phyloP scores from a whole-genome alignment of 1,140 invertebrate species.

The Drosophila saltans region DNA sequence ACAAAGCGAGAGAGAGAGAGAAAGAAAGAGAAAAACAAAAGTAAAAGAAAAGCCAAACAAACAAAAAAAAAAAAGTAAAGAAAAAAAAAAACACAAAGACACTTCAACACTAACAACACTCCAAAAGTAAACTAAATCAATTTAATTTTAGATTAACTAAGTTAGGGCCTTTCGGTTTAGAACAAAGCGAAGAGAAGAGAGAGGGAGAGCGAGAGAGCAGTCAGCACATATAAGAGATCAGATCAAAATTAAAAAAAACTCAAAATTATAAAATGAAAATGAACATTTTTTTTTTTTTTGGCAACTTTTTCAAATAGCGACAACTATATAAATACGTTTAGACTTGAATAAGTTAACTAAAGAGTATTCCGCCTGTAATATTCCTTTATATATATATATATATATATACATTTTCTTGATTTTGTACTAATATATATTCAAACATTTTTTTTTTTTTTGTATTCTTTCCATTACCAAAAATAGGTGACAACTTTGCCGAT shows the following conservation, averaged over 20 bases:
- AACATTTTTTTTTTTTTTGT: conserved; percentile 10
- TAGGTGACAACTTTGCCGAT: conserved; percentile 79
- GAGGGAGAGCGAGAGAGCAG: neutral
- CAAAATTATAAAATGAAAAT: conserved; percentile 17
- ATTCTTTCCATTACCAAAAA: conserved; percentile 19
- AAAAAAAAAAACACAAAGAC: conserved; percentile 31
- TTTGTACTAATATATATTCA: conserved; percentile 45
- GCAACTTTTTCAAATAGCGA: conserved; percentile 6
- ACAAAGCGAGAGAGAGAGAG: neutral
- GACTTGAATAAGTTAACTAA: neutral
- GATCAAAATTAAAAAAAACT: conserved; percentile 23
- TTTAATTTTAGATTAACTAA: neutral
- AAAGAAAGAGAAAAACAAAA: neutral
- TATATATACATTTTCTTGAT: neutral
- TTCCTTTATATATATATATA: neutral
- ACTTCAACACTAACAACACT: conserved; percentile 30
- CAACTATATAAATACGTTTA: too few relatives aligned
- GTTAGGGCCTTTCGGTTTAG: neutral
- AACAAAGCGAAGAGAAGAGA: too few relatives aligned
- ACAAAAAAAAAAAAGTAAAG: conserved; percentile 23
- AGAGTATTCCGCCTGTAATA: neutral
- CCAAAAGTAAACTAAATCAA: neutral
- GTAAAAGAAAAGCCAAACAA: neutral
- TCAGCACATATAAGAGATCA: conserved; percentile 22
- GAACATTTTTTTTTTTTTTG: neutral